Percentiles rank a stretch among this genome's conserved stretches.
phyloP scores from a whole-genome alignment of 2,888 invertebrate genomes.

The Bembecia ichneumoniformis region DNA sequence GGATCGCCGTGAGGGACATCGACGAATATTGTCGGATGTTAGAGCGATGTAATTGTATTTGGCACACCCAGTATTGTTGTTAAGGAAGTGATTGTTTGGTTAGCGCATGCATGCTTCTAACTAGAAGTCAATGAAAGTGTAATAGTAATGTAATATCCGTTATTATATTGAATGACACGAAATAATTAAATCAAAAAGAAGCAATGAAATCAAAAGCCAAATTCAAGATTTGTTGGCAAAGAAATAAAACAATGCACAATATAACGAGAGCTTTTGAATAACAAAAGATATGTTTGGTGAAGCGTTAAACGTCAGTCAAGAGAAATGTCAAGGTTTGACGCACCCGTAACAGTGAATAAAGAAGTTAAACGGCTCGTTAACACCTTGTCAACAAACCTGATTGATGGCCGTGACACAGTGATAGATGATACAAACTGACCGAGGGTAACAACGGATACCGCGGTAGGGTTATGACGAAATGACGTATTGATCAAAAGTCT shows the following conservation, averaged over 20 bases:
- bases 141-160: no score
- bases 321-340: not conserved
- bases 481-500: no score
- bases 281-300: not conserved
- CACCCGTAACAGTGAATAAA: not conserved
- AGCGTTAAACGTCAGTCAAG: not conserved
- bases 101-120: not conserved
- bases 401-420: conserved; percentile 8
- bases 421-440: conserved; percentile 5
- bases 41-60: not conserved
- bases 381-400: conserved; percentile 2
- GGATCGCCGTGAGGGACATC: not conserved
- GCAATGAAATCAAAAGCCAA: no score
- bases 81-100: not conserved
- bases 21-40: not conserved
- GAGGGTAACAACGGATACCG: not conserved
- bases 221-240: no score
- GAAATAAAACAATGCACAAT: not conserved
- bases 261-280: not conserved
- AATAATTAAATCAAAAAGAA: no score
- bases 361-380: not conserved
- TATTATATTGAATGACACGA: no score
- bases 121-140: not conserved
- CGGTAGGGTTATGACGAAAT: no score
- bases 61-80: not conserved